phyloP scores from a whole-genome alignment of 2,888 invertebrate species.

The Campoletis raptor region DNA sequence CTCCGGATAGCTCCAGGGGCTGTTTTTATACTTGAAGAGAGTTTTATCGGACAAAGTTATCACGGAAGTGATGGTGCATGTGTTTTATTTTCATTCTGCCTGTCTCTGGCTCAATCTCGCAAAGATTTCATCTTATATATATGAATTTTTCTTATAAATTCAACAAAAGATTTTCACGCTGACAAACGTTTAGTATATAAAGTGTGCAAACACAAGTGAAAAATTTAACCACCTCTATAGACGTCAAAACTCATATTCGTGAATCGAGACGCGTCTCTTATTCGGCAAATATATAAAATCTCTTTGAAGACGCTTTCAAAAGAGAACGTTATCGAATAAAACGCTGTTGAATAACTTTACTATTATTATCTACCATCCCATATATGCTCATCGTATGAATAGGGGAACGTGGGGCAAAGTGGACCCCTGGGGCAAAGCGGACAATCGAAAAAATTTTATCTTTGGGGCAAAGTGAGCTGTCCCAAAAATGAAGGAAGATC shows the following conservation, averaged over 20 bases:
- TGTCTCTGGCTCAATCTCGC: constrained; percentile 37
- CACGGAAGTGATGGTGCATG: constrained; percentile 43
- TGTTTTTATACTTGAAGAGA: constrained; percentile 55
- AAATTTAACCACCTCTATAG: constrained; percentile 17
- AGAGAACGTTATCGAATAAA: constrained; percentile 51
- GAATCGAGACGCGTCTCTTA: constrained; percentile 32
- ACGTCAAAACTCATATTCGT: constrained; percentile 29
- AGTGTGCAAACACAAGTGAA: constrained; percentile 10
- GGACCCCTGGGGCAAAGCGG: no score
- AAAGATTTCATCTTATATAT: neutral
- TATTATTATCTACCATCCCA: constrained; percentile 42
- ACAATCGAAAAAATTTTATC: no score
- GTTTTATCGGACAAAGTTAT: constrained; percentile 60
- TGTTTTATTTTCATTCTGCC: constrained; percentile 27
- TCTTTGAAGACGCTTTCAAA: constrained; percentile 46
- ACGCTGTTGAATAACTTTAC: constrained; percentile 28
- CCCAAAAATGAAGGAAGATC: no score
- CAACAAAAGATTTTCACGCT: constrained; percentile 19
- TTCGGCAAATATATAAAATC: constrained; percentile 55
- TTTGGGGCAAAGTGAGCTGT: no score
- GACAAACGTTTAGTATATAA: neutral
- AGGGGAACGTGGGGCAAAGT: no score
- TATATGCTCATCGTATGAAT: neutral
- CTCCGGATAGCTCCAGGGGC: constrained; percentile 40
- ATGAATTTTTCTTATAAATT: constrained; percentile 45